Evolutionary conservation across 2,113 vertebrate genomes (phyloP).

Genomic region (Erinaceus europaeus): DNA sequence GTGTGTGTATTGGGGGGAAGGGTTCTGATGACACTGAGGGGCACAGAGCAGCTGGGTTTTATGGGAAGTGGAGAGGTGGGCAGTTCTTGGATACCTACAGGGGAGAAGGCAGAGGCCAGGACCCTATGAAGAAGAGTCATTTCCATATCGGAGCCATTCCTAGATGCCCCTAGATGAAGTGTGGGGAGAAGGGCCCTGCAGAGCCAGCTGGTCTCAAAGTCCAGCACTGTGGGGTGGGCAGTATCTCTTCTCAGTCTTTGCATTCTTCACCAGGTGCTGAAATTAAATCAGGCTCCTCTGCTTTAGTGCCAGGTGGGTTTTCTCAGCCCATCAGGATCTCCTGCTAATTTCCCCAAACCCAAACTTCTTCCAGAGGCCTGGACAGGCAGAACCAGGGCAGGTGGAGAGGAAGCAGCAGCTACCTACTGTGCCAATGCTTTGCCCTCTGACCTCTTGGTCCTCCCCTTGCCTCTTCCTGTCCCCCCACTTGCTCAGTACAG

Average conservation of each 20-base stretch:
- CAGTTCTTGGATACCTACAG: background rate
- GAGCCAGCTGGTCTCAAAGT: background rate
- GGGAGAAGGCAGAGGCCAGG: background rate
- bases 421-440: background rate
- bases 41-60: background rate
- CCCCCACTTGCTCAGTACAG: background rate
- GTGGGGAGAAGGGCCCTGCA: background rate
- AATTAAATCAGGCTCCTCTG: too few relatives aligned
- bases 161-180: background rate
- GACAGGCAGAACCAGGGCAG: background rate
- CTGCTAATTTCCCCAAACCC: conserved; percentile 54
- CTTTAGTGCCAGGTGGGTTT: background rate
- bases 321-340: conserved; percentile 30
- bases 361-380: conserved; percentile 71
- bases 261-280: background rate
- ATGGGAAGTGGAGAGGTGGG: background rate
- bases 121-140: background rate
- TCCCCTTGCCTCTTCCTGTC: background rate
- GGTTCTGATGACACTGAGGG: background rate
- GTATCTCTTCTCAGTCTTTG: too few relatives aligned
- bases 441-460: background rate
- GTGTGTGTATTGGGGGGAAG: too few relatives aligned
- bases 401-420: background rate
- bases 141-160: background rate
- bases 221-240: too few relatives aligned